Base-by-base conservation (phyloP, 2,797 vertebrate species). In the Ceryle rudis region DNA sequence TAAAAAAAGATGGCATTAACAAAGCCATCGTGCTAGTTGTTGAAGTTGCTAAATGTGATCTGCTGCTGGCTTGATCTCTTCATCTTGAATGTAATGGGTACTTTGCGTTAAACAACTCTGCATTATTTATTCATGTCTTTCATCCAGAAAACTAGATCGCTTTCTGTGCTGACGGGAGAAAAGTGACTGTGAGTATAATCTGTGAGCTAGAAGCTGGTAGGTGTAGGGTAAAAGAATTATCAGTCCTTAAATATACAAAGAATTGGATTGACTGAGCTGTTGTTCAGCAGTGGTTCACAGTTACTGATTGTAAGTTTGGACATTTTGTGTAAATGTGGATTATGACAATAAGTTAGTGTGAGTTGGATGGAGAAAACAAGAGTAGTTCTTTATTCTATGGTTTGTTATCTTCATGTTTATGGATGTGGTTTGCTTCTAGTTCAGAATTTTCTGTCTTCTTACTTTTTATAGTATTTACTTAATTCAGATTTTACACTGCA, bases 51-150 rank as follows among this genome's bases (percentile, higher is more conserved):
- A 75, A 93, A 94, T 86, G 95, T 96, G 77, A 81, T 87, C 85
- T 86, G 54, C 65, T 91, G 70, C 73, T 92, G 90, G 87, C 92
- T 90, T 90, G 83, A 87, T 91, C 80, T 94, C 83, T 96, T 83
- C 33, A 19, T 93, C 41, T 95, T 22, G 19, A 77, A 14, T 14
- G 58, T 97, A 94, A 95, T 91, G 92, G 94, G 94, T 96, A 93
- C 77, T 95, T 96, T 31, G 20, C 3, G 4, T 90, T 81, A 89
- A 95, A 86, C 81, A 93, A 42, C 60, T 90, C 65, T 91, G 65
- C 86, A 87, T 97, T 96, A 95, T 96, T 97, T 97, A 97, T 97
- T 95, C 74, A 96, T 87, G 89, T 94, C 61, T 95, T 94, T 95
- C 47, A 92, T 82, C 60, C 86, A 88, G 93, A 95, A 96, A 96